A percentile compares a stretch with the other conserved stretches of the same genome.
phyloP scores from a whole-genome alignment of 53 echinoderm and acorn worm genomes.

The Paracentrotus lividus region DNA sequence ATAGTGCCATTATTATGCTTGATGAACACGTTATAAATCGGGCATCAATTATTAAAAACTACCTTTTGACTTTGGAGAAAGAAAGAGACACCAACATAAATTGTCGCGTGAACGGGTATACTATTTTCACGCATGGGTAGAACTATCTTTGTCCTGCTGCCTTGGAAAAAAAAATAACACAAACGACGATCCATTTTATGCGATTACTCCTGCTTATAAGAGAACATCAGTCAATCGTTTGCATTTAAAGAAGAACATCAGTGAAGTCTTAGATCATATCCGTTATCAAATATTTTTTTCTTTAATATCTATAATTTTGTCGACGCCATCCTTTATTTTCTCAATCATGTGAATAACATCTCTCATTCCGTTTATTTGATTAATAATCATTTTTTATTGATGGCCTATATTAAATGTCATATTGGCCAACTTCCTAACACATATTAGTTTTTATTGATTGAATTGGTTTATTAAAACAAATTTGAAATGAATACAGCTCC shows the following conservation, averaged over 20 bases:
- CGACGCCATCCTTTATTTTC: no score
- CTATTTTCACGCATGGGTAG: background rate
- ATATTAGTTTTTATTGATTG: no score
- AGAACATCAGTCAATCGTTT: background rate
- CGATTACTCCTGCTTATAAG: background rate
- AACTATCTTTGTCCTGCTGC: background rate
- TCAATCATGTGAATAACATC: no score
- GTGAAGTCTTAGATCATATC: background rate
- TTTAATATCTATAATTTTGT: no score
- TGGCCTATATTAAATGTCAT: no score
- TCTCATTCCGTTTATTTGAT: no score
- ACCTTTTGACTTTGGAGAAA: background rate
- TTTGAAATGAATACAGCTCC: no score
- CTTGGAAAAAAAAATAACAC: background rate
- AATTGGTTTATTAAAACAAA: no score
- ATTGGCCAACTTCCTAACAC: no score
- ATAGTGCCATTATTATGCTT: background rate
- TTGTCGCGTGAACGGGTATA: background rate
- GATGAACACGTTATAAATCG: background rate
- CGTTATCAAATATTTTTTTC: background rate
- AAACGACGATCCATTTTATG: background rate
- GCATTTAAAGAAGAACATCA: background rate
- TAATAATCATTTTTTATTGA: no score
- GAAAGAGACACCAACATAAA: background rate
- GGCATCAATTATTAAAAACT: constrained; percentile 23